Percentiles rank a stretch among this genome's conserved stretches.
These are phyloP conservation scores for Pandemis heparana DNA, from an alignment of 2,888 invertebrate genomes.

Conservation along the genomic window DNA sequence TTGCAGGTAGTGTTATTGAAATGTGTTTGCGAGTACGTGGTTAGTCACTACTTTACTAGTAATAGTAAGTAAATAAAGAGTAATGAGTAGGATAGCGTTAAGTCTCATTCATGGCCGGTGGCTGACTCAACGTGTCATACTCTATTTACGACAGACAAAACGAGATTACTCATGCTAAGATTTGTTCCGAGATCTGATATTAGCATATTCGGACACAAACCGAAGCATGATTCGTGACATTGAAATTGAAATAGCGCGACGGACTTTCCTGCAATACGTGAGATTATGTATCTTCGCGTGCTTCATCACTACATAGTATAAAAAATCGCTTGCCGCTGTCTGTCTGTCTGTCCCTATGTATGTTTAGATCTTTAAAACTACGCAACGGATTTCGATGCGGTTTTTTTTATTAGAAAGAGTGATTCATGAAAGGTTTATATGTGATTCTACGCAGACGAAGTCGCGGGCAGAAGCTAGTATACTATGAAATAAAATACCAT, in stretches of 20 bases:
- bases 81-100: not conserved
- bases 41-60: not conserved
- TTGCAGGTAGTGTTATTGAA: not conserved
- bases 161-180: slow-evolving; percentile 33
- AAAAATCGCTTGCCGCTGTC: no score
- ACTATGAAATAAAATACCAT: no score
- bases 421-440: no score
- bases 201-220: slow-evolving; percentile 28
- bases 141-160: slow-evolving; percentile 36
- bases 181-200: slow-evolving; percentile 38
- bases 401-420: no score
- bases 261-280: no score
- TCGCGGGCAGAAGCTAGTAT: no score
- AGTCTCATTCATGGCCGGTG: slow-evolving; percentile 24
- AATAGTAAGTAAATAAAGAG: not conserved
- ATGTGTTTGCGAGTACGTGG: not conserved
- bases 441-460: no score
- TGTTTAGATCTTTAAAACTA: no score
- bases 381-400: no score
- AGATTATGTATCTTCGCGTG: no score
- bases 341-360: no score
- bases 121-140: slow-evolving; percentile 32
- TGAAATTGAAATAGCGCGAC: not conserved
- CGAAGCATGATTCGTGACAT: not conserved
- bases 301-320: no score